Evolutionary conservation across 2,113 vertebrate species (phyloP), one percentile per base, ranked within the genome.

Genomic region (Oenanthe oenanthe): DNA sequence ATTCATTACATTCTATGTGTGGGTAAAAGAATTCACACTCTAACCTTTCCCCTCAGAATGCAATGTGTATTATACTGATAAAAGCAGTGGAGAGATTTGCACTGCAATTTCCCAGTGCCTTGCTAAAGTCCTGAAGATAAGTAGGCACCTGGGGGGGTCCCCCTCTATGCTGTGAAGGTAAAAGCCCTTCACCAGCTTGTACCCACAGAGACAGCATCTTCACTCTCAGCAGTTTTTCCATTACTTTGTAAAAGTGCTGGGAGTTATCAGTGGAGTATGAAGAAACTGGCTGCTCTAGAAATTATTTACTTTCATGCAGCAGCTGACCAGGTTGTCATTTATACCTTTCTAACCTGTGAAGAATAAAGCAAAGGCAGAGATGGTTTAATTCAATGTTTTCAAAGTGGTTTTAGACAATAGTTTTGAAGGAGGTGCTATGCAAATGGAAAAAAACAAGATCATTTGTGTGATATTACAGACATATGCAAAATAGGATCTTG

Each of bases 191-290:
- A 94, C 65, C 72, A 58, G 74, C 78, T 73, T 70, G 88, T 84
- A 86, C 73, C 84, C 93, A 95, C 89, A 96, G 93, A 95, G 87
- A 88, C 65, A 88, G 60, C 87, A 96, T 93, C 96, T 95, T 96
- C 95, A 88, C 90, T 84, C 81, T 96, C 93, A 96, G 77, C 21
- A 92, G 88, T 92, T 97, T 95, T 93, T 67, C 76, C 84, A 43
- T 86, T 81, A 78, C 48, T 67, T 91, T 75, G 50, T 68, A 78
- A 48, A 92, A 87, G 66, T 60, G 83, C 63, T 95, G 94, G 95
- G 96, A 95, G 57, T 97, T 97, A 96, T 79, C 87, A n/a, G 88
- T 40, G 61, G 79, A 93, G 53, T 61, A 92, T 88, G 96, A 97
- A 96, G 92, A 96, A 90, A 95, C 60, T 88, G n/a, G 29, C 51